Evolutionary conservation across 1,140 invertebrate species (phyloP).

Genomic region (Saxidomus purpurata): DNA sequence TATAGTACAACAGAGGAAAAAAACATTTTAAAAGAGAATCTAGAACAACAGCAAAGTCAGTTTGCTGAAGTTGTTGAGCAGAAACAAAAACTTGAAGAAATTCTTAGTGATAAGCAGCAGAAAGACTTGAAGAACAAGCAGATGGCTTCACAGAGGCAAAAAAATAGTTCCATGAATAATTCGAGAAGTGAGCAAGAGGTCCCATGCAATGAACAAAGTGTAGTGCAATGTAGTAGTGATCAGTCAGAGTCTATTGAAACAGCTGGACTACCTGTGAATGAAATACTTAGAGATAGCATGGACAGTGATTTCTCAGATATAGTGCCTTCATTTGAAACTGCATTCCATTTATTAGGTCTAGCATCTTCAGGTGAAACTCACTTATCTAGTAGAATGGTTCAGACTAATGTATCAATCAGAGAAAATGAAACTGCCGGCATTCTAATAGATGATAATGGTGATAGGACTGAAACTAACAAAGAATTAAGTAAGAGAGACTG

Average conservation of each 20-base stretch:
- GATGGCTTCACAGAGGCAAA: slow-evolving; percentile 50
- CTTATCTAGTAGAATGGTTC: not conserved
- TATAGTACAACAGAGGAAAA: slow-evolving; percentile 48
- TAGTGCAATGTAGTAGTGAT: not conserved
- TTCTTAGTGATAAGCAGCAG: slow-evolving; percentile 57
- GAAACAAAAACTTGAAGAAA: slow-evolving; percentile 64
- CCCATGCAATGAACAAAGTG: not conserved
- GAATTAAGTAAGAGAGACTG: not conserved
- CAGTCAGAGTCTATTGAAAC: not conserved
- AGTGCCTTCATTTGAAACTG: slow-evolving; percentile 55
- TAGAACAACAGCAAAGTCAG: slow-evolving; percentile 32
- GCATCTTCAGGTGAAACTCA: not conserved
- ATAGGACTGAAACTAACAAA: slow-evolving; percentile 35
- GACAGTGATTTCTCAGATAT: slow-evolving; percentile 29
- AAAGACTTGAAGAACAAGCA: slow-evolving; percentile 65
- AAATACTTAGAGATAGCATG: slow-evolving; percentile 4
- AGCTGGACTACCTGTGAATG: not conserved
- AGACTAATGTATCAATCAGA: slow-evolving; percentile 39
- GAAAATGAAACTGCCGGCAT: not conserved
- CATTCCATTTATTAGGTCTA: slow-evolving; percentile 45
- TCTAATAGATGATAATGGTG: slow-evolving; percentile 52
- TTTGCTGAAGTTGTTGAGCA: slow-evolving; percentile 58
- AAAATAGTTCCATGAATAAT: not conserved
- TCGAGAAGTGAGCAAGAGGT: not conserved
- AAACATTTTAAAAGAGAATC: slow-evolving; percentile 47